Evolutionary conservation across 2,113 vertebrate genomes (phyloP).

Genomic region (Hippocampus barbouri): DNA sequence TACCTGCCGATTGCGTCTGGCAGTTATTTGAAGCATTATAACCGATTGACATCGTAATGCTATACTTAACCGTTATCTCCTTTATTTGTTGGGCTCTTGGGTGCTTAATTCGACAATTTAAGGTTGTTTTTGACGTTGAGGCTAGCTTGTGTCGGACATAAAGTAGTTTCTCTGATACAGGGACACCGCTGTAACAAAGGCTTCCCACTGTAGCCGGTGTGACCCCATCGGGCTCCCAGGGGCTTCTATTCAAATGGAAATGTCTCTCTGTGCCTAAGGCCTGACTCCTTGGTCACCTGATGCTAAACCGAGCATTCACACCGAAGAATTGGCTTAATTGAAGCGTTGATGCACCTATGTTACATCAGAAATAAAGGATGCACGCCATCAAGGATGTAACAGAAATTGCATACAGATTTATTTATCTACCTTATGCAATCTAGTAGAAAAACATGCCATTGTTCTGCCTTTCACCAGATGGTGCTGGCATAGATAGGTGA

Average conservation of each 20-base stretch:
- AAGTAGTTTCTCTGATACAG: background rate
- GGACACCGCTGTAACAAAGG: constrained; percentile 59
- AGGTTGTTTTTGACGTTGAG: background rate
- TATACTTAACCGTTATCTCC: constrained; percentile 7
- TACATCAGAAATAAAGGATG: background rate
- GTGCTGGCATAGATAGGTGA: background rate
- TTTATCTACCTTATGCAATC: background rate
- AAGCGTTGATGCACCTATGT: background rate
- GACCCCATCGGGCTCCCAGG: constrained; percentile 54
- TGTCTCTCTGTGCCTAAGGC: constrained; percentile 45
- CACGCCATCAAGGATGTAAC: background rate
- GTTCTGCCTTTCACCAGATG: background rate
- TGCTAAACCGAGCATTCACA: constrained; percentile 31
- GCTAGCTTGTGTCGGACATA: constrained; percentile 8
- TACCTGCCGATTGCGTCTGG: constrained; percentile 21
- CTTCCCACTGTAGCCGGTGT: constrained; percentile 64
- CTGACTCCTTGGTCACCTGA: constrained; percentile 45
- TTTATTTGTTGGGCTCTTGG: background rate
- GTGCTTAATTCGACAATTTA: background rate
- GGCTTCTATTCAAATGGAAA: constrained; percentile 66
- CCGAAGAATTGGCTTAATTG: constrained; percentile 5
- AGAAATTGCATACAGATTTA: background rate
- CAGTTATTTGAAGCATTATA: constrained; percentile 28
- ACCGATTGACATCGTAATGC: constrained; percentile 37
- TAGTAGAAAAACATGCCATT: background rate